Evolutionary conservation across 2,797 vertebrate species (phyloP).

Genomic region (Phylloscopus collybita): DNA sequence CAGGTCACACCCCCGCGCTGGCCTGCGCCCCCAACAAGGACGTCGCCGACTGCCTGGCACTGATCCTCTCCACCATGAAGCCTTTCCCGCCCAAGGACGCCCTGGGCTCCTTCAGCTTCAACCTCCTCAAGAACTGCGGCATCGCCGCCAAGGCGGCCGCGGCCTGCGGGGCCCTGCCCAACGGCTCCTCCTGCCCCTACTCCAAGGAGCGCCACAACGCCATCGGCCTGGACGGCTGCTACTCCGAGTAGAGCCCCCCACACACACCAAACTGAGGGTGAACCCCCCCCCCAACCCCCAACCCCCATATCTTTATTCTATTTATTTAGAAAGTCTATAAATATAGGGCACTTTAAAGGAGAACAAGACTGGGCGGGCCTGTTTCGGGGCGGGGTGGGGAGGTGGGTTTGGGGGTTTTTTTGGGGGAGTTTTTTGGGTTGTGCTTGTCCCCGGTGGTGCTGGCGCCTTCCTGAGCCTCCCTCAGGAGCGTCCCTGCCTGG

Average conservation of each 20-base stretch:
- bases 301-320: too few species aligned
- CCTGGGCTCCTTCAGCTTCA: constrained; percentile 87
- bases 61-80: constrained; percentile 87
- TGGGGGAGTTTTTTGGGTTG: too few species aligned
- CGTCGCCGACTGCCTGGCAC: not conserved
- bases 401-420: too few species aligned
- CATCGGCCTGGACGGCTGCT: constrained; percentile 92
- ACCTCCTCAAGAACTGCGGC: constrained; percentile 93
- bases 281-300: too few species aligned
- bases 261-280: too few species aligned
- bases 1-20: not conserved
- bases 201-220: constrained; percentile 79
- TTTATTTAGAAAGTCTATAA: too few species aligned
- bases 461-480: too few species aligned
- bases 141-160: constrained; percentile 80
- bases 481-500: too few species aligned
- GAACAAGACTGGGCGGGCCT: constrained; percentile 65
- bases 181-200: constrained; percentile 86
- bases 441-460: too few species aligned
- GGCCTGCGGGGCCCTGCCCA: constrained; percentile 81
- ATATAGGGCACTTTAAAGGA: constrained; percentile 82
- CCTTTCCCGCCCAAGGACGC: constrained; percentile 94
- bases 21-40: not conserved
- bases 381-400: too few species aligned
- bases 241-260: constrained; percentile 82